Conservation (phyloP, 2,113 vertebrate species). For the Irena cyanogastra region DNA sequence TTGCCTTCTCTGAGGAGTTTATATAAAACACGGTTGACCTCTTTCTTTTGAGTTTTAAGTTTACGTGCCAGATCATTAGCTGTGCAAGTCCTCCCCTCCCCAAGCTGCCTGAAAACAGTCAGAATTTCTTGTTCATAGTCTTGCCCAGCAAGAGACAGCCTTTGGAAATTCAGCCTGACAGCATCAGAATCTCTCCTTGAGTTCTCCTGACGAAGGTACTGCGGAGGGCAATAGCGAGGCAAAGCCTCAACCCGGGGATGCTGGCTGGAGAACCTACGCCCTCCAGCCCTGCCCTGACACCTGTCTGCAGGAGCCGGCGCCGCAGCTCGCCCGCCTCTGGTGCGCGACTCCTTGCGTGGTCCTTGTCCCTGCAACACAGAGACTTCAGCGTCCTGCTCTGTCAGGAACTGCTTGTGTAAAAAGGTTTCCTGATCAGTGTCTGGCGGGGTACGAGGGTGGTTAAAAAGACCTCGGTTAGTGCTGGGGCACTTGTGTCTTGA, state of each 20-base stretch:
- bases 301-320: not conserved
- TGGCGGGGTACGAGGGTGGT: not conserved
- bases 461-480: not conserved
- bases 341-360: not conserved
- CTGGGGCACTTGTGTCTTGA: not conserved
- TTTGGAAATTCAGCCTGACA: conserved; percentile 30
- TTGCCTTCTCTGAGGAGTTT: conserved; percentile 63
- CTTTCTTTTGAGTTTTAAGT: conserved; percentile 74
- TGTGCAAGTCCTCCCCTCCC: conserved; percentile 51
- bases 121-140: conserved; percentile 20
- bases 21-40: conserved; percentile 82
- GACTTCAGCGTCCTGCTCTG: conserved; percentile 65
- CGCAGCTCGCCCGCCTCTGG: not conserved
- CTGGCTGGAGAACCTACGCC: not conserved
- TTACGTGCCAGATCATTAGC: conserved; percentile 69
- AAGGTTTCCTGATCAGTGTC: conserved; percentile 1
- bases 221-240: accelerated
- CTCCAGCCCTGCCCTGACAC: not conserved
- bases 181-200: not conserved
- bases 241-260: accelerated
- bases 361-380: not conserved
- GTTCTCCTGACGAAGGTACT: accelerated
- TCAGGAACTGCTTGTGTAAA: conserved; percentile 73
- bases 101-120: conserved; percentile 62
- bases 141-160: not conserved